Conservation (phyloP, 2,113 vertebrate genomes). For the Mionectes macconnelli region DNA sequence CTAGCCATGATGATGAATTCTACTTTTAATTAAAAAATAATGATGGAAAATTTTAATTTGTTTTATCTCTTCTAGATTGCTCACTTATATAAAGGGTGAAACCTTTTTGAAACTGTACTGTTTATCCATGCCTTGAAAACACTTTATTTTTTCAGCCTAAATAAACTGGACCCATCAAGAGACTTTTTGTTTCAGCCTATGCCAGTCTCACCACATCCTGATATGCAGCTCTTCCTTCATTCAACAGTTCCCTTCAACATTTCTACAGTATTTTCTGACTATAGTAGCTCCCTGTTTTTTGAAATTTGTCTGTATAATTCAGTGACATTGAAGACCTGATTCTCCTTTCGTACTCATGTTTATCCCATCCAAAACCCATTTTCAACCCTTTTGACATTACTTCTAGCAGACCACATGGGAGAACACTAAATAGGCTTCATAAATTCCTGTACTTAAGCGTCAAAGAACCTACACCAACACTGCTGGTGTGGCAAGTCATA, state of each 20-base stretch:
- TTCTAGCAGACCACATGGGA: conserved; percentile 48
- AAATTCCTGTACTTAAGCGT: conserved; percentile 24
- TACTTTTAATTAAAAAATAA: not conserved
- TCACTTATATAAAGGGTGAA: not conserved
- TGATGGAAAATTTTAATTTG: not conserved
- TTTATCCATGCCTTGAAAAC: not conserved
- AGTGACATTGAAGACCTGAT: not conserved
- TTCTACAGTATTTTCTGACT: not conserved
- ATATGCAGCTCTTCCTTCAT: not conserved
- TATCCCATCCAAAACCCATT: conserved; percentile 26
- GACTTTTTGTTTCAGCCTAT: not conserved
- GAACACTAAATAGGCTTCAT: not conserved
- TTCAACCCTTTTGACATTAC: conserved; percentile 12
- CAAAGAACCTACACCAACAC: conserved; percentile 29
- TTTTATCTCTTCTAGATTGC: not conserved
- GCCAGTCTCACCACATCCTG: not conserved
- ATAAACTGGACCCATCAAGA: not conserved
- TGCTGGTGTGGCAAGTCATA: not conserved
- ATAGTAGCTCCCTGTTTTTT: not conserved
- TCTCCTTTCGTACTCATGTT: conserved; percentile 42
- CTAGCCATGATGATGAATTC: too few relatives aligned
- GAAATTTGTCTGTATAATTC: not conserved
- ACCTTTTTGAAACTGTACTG: not conserved
- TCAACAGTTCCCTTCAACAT: not conserved
- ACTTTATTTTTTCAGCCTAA: not conserved